These are phyloP conservation scores for Cantharis lateralis DNA, from an alignment of 2,888 invertebrate species.

Conservation along the genomic window DNA sequence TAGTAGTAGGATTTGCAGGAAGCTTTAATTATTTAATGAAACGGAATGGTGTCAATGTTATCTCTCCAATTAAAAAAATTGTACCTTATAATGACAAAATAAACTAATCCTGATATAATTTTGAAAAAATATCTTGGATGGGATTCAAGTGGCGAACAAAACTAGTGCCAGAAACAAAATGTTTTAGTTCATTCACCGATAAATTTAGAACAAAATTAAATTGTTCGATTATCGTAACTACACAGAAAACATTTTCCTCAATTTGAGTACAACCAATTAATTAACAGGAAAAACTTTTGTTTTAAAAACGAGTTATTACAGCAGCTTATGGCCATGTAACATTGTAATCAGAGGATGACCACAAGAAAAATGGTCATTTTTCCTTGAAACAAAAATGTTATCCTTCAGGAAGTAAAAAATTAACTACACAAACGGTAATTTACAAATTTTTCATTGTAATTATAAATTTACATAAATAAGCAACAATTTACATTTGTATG, in stretches of 20 bases:
- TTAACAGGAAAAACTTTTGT: not conserved
- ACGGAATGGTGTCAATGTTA: not conserved
- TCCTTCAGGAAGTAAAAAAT: not conserved
- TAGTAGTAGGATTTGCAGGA: not conserved
- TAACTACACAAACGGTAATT: not conserved
- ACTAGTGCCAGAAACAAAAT: conserved; percentile 21
- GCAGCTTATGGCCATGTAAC: not conserved
- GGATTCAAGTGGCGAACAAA: conserved; percentile 17
- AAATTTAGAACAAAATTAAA: conserved; percentile 41
- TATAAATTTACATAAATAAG: not conserved
- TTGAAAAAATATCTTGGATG: conserved; percentile 9
- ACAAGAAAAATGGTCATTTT: not conserved
- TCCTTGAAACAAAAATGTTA: not conserved
- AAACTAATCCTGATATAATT: not conserved
- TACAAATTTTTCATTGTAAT: not conserved
- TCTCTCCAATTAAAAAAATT: not conserved
- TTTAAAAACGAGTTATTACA: not conserved
- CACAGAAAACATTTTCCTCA: not conserved
- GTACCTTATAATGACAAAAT: not conserved
- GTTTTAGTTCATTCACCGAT: conserved; percentile 45
- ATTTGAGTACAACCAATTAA: not conserved
- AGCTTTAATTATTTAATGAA: not conserved
- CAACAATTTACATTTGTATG: not conserved
- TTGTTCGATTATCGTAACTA: not conserved
- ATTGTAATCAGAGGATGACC: not conserved